Evolutionary conservation across 2,797 vertebrate genomes (phyloP).

Genomic region (Eulemur mongoz): DNA sequence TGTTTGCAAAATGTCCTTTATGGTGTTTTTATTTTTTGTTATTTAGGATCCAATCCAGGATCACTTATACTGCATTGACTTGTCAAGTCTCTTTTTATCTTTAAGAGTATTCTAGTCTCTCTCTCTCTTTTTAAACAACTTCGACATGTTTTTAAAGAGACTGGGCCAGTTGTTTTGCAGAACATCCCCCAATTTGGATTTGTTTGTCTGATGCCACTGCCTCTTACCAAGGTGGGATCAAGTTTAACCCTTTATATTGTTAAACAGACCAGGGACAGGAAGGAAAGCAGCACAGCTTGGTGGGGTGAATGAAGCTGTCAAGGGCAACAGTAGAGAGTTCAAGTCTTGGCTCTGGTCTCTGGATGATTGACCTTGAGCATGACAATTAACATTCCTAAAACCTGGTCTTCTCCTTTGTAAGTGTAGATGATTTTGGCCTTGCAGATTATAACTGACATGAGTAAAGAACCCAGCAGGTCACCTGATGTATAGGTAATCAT

Average conservation of each 20-base stretch:
- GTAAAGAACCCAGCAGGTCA: neutral
- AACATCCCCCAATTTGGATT: neutral
- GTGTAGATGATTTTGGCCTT: neutral
- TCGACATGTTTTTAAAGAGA: neutral
- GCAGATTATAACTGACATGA: neutral
- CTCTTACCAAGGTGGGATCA: neutral
- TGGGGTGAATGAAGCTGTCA: neutral
- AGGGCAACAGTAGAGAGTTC: neutral
- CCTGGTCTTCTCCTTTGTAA: neutral
- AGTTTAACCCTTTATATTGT: neutral
- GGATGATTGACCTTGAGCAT: neutral
- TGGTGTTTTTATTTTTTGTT: neutral
- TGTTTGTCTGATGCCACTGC: neutral
- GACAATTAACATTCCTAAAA: neutral
- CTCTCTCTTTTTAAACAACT: neutral
- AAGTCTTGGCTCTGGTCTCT: neutral
- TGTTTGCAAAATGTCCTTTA: neutral
- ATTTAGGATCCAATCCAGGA: neutral
- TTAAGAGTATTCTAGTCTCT: neutral
- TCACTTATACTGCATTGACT: neutral
- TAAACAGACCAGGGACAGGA: neutral
- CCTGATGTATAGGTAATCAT: neutral
- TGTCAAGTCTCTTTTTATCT: neutral
- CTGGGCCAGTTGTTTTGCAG: neutral
- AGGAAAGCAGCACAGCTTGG: neutral